A percentile compares a stretch with the other conserved stretches of the same genome.
These are phyloP conservation scores for Tetrao urogallus DNA, from an alignment of 2,113 vertebrate species.

Conservation along the genomic window DNA sequence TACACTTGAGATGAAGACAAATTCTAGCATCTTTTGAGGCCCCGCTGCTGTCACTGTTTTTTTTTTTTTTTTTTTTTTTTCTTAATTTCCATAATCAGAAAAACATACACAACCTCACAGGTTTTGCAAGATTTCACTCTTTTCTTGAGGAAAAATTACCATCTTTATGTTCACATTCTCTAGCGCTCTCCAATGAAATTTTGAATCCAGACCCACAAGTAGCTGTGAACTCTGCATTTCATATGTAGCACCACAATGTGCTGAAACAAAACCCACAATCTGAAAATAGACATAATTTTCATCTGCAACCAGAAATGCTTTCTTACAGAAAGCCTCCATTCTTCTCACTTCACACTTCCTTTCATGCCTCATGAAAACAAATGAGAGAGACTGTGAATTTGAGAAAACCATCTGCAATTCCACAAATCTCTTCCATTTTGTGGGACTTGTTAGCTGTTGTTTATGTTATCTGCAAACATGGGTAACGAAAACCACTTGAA, in stretches of 20 bases:
- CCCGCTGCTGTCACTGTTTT: fast-evolving
- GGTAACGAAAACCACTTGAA: background rate
- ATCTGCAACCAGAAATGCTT: background rate
- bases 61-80: background rate
- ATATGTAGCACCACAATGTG: background rate
- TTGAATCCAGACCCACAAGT: background rate
- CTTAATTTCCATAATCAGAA: background rate
- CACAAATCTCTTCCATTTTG: background rate
- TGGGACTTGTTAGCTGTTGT: background rate
- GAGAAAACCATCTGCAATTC: background rate
- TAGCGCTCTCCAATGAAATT: background rate
- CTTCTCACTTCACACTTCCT: background rate
- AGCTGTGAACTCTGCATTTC: background rate
- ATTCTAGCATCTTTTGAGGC: background rate
- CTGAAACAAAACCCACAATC: background rate
- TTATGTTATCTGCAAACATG: background rate
- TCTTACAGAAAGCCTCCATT: background rate
- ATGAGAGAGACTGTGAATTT: background rate
- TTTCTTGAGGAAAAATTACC: background rate
- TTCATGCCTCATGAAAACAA: background rate
- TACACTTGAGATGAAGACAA: background rate
- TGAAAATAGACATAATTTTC: background rate
- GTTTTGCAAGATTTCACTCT: background rate
- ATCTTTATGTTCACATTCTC: too few species aligned
- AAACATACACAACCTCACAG: background rate